phyloP scores from a whole-genome alignment of 1,140 invertebrate genomes.

The Papilio polyxenes region DNA sequence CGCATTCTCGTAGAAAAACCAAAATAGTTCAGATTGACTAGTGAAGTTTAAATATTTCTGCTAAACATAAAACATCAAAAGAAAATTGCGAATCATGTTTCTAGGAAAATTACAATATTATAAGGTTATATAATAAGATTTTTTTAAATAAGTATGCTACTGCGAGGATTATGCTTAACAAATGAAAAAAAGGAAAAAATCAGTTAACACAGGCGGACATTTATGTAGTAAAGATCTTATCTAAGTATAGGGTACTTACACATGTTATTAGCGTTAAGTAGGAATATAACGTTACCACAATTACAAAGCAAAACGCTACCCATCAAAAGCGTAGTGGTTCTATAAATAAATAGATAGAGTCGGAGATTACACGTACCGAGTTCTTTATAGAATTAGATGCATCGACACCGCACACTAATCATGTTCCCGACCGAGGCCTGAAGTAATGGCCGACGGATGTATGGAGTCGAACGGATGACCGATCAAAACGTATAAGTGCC shows the following conservation, averaged over 20 bases:
- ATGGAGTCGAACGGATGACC: conserved; percentile 36
- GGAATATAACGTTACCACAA: conserved; percentile 30
- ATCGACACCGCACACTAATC: conserved; percentile 38
- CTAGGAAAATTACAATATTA: not conserved
- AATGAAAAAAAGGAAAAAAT: not conserved
- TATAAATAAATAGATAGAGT: conserved; percentile 39
- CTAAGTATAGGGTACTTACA: not conserved
- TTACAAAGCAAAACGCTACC: conserved; percentile 35
- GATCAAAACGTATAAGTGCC: conserved; percentile 38
- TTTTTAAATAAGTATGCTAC: not conserved
- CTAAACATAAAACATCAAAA: not conserved
- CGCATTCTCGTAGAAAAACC: conserved; percentile 63
- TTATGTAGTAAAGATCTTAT: not conserved
- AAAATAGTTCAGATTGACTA: conserved; percentile 46
- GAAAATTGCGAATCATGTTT: not conserved
- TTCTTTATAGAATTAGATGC: conserved; percentile 40
- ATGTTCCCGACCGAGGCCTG: conserved; percentile 22
- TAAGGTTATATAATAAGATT: not conserved
- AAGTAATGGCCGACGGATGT: conserved; percentile 38
- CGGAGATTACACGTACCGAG: conserved; percentile 32
- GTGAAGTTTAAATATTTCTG: not conserved
- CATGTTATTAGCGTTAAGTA: conserved; percentile 17
- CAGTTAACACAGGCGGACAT: not conserved
- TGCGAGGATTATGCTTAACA: not conserved
- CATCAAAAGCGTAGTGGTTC: conserved; percentile 33